phyloP scores from a whole-genome alignment of 2,888 invertebrate species.

The Acronicta aceris region DNA sequence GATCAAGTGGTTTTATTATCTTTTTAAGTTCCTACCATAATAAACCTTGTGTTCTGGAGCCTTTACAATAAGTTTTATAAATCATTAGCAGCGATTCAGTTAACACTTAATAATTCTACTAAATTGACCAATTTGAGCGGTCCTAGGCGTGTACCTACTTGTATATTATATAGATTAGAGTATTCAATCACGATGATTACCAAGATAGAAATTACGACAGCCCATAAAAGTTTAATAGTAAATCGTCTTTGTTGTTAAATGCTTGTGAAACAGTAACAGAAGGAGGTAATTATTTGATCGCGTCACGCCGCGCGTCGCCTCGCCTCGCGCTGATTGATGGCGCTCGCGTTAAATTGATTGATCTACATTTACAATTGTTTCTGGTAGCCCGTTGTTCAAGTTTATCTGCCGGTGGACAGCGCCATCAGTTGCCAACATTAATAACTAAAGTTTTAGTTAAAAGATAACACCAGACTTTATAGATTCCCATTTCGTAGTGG shows the following conservation, averaged over 20 bases:
- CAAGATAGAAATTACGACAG: conserved; percentile 19
- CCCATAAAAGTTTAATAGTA: conserved; percentile 57
- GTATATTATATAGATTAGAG: neutral
- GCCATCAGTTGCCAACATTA: conserved; percentile 20
- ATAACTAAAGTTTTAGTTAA: conserved; percentile 42
- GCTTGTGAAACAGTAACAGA: conserved; percentile 32
- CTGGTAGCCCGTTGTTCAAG: conserved; percentile 8
- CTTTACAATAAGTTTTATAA: conserved; percentile 13
- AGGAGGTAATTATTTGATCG: conserved; percentile 28
- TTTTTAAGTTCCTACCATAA: conserved; percentile 12
- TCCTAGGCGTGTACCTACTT: neutral
- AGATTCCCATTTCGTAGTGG: conserved; percentile 18
- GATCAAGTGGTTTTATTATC: conserved; percentile 16
- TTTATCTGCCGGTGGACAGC: conserved; percentile 18
- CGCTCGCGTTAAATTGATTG: conserved; percentile 57
- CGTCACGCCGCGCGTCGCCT: conserved; percentile 24
- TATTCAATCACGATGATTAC: conserved; percentile 30
- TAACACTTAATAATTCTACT: conserved; percentile 8
- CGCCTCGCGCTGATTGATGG: conserved; percentile 52
- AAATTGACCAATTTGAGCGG: conserved; percentile 8
- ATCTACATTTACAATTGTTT: conserved; percentile 48
- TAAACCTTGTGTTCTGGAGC: conserved; percentile 11
- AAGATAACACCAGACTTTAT: conserved; percentile 34
- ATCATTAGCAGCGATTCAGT: conserved; percentile 16
- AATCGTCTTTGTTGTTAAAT: conserved; percentile 45